These are phyloP conservation scores for Phlogophora meticulosa DNA, from an alignment of 2,888 invertebrate genomes.

Conservation along the genomic window DNA sequence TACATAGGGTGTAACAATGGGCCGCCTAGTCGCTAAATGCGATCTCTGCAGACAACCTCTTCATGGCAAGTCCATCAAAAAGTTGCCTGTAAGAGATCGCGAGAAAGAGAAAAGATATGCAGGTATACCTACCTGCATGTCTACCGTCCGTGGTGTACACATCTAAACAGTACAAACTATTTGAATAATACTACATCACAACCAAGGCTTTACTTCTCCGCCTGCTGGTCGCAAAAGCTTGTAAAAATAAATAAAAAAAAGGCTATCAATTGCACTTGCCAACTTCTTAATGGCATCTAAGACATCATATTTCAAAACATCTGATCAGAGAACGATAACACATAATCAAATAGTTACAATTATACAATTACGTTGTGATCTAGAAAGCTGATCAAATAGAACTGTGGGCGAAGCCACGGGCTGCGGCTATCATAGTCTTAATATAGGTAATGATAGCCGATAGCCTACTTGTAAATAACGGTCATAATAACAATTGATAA, in stretches of 20 bases:
- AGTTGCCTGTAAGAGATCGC: too few species aligned
- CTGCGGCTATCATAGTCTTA: slow-evolving; percentile 44
- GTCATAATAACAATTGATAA: slow-evolving; percentile 60
- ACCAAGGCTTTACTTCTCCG: not conserved
- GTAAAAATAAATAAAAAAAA: not conserved
- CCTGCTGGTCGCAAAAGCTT: not conserved
- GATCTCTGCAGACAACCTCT: too few species aligned
- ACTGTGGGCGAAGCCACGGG: slow-evolving; percentile 49
- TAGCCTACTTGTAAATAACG: slow-evolving; percentile 62
- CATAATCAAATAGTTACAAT: slow-evolving; percentile 20
- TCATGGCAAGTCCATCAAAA: too few species aligned
- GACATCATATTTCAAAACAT: slow-evolving; percentile 19
- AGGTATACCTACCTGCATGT: too few species aligned
- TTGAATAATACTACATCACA: not conserved
- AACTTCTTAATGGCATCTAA: not conserved
- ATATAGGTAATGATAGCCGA: slow-evolving; percentile 60
- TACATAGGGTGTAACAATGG: too few species aligned
- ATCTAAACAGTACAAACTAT: too few species aligned
- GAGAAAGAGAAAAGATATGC: too few species aligned
- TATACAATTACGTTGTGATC: slow-evolving; percentile 46
- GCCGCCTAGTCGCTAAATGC: too few species aligned
- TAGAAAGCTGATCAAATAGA: slow-evolving; percentile 53
- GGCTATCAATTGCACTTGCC: not conserved
- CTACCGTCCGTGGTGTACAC: too few species aligned
- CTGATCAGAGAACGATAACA: slow-evolving; percentile 18